Evolutionary conservation across 2,888 invertebrate genomes (phyloP).

Genomic region (Silvanus unidentatus): DNA sequence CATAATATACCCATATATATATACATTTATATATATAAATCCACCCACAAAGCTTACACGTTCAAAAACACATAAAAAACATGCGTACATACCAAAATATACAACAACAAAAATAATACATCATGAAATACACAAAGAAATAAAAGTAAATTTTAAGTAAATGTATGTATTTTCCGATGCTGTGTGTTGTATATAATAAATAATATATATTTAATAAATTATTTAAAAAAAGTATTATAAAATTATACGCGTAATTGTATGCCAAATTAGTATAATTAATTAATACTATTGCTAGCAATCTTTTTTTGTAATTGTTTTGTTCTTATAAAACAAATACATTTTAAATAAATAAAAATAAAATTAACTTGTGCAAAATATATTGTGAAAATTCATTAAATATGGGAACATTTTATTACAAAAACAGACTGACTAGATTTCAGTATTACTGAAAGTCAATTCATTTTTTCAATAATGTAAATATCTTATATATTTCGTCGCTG

Average conservation of each 20-base stretch:
- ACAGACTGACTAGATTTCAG: conserved; percentile 37
- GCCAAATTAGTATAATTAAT: conserved; percentile 36
- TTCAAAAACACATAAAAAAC: conserved; percentile 47
- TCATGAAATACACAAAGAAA: conserved; percentile 26
- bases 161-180: conserved; percentile 48
- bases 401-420: conserved; percentile 31
- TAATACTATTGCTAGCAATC: conserved; percentile 31
- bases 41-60: conserved; percentile 45
- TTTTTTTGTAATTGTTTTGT: conserved; percentile 32
- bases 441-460: conserved; percentile 45
- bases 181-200: conserved; percentile 38
- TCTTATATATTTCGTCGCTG: conserved; percentile 44
- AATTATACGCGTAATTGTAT: conserved; percentile 42
- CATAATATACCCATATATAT: conserved; percentile 23
- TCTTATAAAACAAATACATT: conserved; percentile 19
- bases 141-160: conserved; percentile 33
- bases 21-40: too few species aligned
- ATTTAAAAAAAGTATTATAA: conserved; percentile 24
- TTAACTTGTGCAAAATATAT: too few species aligned
- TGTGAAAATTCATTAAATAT: conserved; percentile 3
- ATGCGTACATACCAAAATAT: conserved; percentile 31
- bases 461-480: conserved; percentile 46
- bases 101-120: conserved; percentile 17
- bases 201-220: conserved; percentile 34
- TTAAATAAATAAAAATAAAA: conserved; percentile 5